Evolutionary conservation across 2,113 vertebrate genomes (phyloP).

Genomic region (Sapajus apella): DNA sequence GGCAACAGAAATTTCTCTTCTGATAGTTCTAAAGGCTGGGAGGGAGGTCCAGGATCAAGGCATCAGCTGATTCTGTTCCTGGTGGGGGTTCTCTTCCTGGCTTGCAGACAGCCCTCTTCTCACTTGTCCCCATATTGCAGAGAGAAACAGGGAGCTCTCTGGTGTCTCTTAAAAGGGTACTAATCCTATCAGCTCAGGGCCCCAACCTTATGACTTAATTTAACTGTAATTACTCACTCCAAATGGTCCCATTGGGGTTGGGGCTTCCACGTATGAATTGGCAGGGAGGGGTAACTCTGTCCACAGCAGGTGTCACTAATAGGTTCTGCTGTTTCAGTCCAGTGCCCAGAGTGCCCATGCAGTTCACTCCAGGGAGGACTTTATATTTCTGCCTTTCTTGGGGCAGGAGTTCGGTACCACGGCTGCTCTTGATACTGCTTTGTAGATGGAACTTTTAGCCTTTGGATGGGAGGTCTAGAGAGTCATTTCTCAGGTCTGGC

Average conservation of each 20-base stretch:
- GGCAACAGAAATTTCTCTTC: neutral
- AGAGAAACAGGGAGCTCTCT: accelerated
- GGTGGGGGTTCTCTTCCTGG: neutral
- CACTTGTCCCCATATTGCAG: neutral
- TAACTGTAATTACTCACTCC: neutral
- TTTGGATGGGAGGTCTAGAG: neutral
- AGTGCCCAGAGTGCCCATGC: neutral
- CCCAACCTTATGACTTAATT: neutral
- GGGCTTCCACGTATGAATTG: neutral
- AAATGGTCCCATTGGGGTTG: neutral
- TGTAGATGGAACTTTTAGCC: neutral
- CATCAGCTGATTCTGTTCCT: neutral
- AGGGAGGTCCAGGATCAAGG: neutral
- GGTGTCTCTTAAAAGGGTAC: neutral
- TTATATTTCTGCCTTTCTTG: neutral
- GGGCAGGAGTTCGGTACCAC: neutral
- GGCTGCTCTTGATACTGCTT: neutral
- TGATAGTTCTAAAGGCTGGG: neutral
- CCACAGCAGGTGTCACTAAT: neutral
- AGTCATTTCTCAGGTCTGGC: neutral
- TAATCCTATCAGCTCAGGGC: neutral
- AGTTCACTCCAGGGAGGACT: neutral
- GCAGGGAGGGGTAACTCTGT: neutral
- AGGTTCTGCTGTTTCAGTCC: neutral
- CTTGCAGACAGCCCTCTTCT: neutral